Evolutionary conservation across 2,797 vertebrate genomes (phyloP).

Genomic region (Hemibagrus guttatus): DNA sequence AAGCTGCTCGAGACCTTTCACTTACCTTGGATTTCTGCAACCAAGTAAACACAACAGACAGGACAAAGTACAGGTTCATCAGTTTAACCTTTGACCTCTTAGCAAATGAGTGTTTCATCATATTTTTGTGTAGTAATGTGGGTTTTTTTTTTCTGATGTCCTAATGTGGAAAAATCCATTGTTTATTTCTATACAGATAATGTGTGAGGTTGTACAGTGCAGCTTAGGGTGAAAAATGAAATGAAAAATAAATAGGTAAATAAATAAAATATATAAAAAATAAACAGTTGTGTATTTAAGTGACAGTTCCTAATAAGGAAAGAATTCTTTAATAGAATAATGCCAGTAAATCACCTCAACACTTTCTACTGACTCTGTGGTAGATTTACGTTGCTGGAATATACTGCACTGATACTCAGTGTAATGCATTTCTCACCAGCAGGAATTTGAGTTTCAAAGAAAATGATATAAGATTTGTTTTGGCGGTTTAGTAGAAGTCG

Average conservation of each 20-base stretch:
- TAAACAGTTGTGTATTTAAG: neutral
- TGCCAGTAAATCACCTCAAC: neutral
- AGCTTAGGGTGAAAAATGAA: neutral
- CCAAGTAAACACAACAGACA: conserved; percentile 18
- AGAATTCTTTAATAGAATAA: neutral
- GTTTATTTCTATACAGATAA: neutral
- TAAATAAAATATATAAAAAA: too few relatives aligned
- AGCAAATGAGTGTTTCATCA: neutral
- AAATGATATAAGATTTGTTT: neutral
- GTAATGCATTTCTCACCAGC: neutral
- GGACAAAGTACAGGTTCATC: conserved; percentile 22
- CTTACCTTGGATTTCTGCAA: conserved; percentile 2
- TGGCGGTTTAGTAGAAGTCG: neutral
- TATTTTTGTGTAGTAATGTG: neutral
- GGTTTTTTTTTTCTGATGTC: neutral
- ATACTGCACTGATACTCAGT: neutral
- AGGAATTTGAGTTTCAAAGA: neutral
- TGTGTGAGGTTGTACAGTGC: too few relatives aligned
- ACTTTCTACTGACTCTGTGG: neutral
- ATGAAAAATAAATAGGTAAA: too few relatives aligned
- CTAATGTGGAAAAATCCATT: neutral
- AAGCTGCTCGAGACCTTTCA: neutral
- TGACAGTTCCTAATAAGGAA: neutral
- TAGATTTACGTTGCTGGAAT: neutral
- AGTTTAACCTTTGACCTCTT: conserved; percentile 30